Evolutionary conservation across 2,888 invertebrate genomes (phyloP).

Genomic region (Rhimphoctona megacephalus): DNA sequence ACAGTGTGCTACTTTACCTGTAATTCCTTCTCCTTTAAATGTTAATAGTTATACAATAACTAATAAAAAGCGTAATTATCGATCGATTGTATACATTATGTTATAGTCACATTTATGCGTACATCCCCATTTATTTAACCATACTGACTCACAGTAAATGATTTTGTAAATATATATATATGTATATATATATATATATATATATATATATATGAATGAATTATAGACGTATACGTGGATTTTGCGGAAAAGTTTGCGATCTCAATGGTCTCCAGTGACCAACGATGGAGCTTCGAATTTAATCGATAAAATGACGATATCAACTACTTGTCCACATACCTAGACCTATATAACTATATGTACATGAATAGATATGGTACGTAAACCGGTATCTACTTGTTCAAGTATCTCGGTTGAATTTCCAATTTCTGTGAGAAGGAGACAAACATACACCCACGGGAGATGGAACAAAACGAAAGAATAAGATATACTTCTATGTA

Average conservation of each 20-base stretch:
- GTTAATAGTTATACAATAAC: background rate
- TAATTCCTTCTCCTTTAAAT: background rate
- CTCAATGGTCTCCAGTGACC: conserved; percentile 34
- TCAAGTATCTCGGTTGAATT: conserved; percentile 48
- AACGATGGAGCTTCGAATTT: conserved; percentile 42
- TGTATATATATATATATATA: too few species aligned
- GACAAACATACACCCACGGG: conserved; percentile 42
- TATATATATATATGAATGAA: too few species aligned
- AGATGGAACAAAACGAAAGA: conserved; percentile 40
- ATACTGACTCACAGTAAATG: background rate
- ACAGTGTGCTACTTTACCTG: background rate
- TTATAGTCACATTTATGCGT: background rate
- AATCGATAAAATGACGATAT: conserved; percentile 37
- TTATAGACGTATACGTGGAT: background rate
- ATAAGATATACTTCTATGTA: conserved; percentile 20
- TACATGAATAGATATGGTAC: conserved; percentile 6
- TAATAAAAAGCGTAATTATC: background rate
- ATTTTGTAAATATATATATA: background rate
- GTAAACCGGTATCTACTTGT: conserved; percentile 34
- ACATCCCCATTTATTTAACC: background rate
- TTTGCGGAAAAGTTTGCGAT: background rate
- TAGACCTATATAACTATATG: background rate
- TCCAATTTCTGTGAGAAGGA: conserved; percentile 58
- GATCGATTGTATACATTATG: background rate
- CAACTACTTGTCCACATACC: background rate